Conservation (phyloP, 2,113 vertebrate genomes). For the Paraplagusia blochii region DNA sequence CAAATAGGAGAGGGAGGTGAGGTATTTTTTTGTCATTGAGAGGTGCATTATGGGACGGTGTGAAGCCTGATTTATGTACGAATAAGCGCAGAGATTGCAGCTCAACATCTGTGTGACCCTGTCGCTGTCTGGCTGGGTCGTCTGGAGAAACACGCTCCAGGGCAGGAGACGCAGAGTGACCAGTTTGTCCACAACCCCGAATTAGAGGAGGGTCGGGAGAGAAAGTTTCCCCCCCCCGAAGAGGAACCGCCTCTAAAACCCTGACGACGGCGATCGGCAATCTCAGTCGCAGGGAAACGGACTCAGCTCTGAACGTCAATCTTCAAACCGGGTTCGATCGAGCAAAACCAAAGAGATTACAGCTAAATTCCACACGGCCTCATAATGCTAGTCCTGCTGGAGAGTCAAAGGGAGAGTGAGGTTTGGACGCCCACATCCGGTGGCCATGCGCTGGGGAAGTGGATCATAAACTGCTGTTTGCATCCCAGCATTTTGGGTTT, state of each 20-base stretch:
- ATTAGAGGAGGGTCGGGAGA: too few species aligned
- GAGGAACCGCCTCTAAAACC: too few species aligned
- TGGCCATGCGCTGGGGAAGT: constrained; percentile 64
- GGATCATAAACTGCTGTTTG: constrained; percentile 79
- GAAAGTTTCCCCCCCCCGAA: too few species aligned
- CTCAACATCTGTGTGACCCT: background rate
- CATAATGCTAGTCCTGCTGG: constrained; percentile 3
- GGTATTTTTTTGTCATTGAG: constrained; percentile 81
- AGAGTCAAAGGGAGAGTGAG: constrained; percentile 4
- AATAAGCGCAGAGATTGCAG: background rate
- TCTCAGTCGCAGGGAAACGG: background rate
- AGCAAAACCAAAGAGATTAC: constrained; percentile 1
- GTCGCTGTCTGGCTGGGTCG: background rate
- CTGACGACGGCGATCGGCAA: too few species aligned
- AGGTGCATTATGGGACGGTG: constrained; percentile 83
- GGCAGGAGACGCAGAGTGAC: background rate
- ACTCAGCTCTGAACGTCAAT: background rate
- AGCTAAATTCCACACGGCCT: constrained; percentile 7
- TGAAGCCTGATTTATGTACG: background rate
- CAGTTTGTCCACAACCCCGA: too few species aligned
- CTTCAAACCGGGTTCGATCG: background rate
- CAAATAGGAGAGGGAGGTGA: constrained; percentile 32
- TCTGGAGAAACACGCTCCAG: constrained; percentile 6
- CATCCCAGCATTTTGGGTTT: constrained; percentile 67
- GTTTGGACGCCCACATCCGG: constrained; percentile 46